phyloP scores from a whole-genome alignment of 1,140 invertebrate genomes.

The Diorhabda carinulata region DNA sequence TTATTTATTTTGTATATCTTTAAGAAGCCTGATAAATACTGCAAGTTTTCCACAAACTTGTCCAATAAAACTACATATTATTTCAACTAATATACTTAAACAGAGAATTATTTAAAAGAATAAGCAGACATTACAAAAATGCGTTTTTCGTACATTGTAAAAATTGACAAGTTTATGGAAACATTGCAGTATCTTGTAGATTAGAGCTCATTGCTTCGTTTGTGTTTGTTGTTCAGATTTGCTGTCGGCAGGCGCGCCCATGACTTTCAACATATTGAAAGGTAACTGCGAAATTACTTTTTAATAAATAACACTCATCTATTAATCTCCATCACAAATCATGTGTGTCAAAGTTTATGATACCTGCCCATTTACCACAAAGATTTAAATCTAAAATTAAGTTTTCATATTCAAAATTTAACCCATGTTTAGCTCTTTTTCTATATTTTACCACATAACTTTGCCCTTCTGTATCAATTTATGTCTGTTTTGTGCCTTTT shows the following conservation, averaged over 20 bases:
- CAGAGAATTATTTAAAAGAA: no score
- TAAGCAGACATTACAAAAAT: no score
- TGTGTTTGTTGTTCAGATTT: conserved; percentile 70
- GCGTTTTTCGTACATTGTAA: no score
- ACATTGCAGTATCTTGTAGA: conserved; percentile 38
- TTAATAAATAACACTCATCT: conserved; percentile 22
- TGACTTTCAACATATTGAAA: conserved; percentile 75
- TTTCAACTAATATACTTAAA: no score
- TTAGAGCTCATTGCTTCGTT: conserved; percentile 52
- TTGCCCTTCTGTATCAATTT: no score
- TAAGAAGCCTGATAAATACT: conserved; percentile 12
- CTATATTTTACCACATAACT: no score
- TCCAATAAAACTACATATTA: no score
- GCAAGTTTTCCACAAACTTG: neutral
- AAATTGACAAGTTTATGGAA: conserved; percentile 6
- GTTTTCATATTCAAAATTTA: no score
- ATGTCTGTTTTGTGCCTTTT: no score
- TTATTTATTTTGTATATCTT: conserved; percentile 16
- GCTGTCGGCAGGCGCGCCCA: conserved; percentile 67
- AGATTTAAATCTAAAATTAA: no score
- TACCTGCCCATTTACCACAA: no score
- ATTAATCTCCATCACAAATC: neutral
- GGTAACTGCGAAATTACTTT: conserved; percentile 53
- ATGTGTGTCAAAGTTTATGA: neutral
- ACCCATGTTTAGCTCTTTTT: no score